phyloP scores from a whole-genome alignment of 2,888 invertebrate genomes.

The Lamellibrachia columna region DNA sequence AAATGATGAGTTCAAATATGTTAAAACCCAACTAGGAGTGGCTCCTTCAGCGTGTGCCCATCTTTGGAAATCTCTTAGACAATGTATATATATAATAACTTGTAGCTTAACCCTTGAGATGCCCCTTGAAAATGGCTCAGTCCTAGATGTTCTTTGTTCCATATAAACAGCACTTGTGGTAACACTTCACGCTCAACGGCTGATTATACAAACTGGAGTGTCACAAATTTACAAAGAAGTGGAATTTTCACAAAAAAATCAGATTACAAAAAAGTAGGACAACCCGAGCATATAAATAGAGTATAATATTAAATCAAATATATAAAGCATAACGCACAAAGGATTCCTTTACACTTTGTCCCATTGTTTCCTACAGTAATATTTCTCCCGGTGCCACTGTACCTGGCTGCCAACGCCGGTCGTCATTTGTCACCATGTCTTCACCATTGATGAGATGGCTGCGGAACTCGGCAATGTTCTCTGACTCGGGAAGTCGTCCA shows the following conservation, averaged over 20 bases:
- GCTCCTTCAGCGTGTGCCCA: not conserved
- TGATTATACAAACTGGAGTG: not conserved
- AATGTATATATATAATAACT: not conserved
- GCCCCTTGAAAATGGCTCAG: not conserved
- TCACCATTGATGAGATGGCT: conserved; percentile 88
- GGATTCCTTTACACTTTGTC: not conserved
- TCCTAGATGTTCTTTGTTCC: not conserved
- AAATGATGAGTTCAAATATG: not conserved
- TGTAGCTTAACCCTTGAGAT: not conserved
- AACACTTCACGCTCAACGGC: not conserved
- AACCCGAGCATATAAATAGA: not conserved
- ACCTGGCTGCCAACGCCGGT: conserved; percentile 45
- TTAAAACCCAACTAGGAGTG: not conserved
- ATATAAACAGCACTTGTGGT: not conserved
- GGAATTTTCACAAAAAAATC: not conserved
- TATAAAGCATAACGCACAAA: not conserved
- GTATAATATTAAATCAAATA: not conserved
- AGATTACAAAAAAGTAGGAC: not conserved
- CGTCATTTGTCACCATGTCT: conserved; percentile 88
- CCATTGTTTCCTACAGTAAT: not conserved
- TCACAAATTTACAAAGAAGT: not conserved
- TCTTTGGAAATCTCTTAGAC: not conserved
- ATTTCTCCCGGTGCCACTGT: not conserved
- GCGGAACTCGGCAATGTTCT: conserved; percentile 90
- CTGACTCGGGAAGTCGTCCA: conserved; percentile 85